phyloP scores from a whole-genome alignment of 2,888 invertebrate species.

The Orthonevra nobilis region DNA sequence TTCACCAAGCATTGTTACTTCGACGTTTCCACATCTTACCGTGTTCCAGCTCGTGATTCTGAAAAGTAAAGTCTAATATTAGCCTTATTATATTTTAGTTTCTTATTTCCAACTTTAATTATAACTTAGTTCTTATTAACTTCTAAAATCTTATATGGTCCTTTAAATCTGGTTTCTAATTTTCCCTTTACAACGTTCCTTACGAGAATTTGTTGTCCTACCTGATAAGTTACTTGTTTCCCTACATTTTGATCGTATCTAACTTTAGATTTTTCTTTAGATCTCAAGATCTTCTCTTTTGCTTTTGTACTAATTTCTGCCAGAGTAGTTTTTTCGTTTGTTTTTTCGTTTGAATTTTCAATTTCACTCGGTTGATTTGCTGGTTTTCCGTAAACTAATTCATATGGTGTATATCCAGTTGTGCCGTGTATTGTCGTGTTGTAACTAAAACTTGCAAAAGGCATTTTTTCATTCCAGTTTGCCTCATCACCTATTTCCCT shows the following conservation, averaged over 20 bases:
- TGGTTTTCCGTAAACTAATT: slow-evolving; percentile 12
- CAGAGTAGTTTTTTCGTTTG: not conserved
- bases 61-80: slow-evolving; percentile 11
- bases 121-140: not conserved
- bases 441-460: slow-evolving; percentile 20
- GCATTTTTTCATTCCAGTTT: too few species aligned
- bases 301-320: not conserved
- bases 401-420: slow-evolving; percentile 11
- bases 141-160: slow-evolving; percentile 3
- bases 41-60: slow-evolving; percentile 7
- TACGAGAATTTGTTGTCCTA: slow-evolving; percentile 6
- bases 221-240: not conserved
- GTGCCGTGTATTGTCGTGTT: slow-evolving; percentile 14
- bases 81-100: slow-evolving; percentile 3
- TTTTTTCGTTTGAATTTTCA: not conserved
- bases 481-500: too few species aligned
- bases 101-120: slow-evolving; percentile 17
- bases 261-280: slow-evolving; percentile 3
- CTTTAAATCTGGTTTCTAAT: slow-evolving; percentile 11
- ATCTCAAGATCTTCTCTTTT: slow-evolving; percentile 1
- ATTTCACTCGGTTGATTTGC: slow-evolving; percentile 19
- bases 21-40: slow-evolving; percentile 2
- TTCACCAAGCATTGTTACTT: not conserved
- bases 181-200: not conserved
- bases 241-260: slow-evolving; percentile 5